These are phyloP conservation scores for Rugalucina vietnamica DNA, from an alignment of 2,888 invertebrate genomes.

Conservation along the genomic window DNA sequence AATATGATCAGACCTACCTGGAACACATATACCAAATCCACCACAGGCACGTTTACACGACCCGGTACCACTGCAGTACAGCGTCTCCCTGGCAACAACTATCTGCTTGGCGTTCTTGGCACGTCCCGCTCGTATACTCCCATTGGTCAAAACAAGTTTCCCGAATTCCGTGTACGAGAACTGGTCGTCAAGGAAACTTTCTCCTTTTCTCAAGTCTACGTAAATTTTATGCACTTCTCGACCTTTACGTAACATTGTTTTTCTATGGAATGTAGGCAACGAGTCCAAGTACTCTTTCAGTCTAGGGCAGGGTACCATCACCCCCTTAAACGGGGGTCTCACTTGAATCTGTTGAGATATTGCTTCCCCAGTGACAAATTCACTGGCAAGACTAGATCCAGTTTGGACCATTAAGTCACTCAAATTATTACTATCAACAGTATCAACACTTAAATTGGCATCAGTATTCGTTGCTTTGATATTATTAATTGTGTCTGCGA, in stretches of 20 bases:
- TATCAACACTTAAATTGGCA: too few species aligned
- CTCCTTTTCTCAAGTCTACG: conserved; percentile 76
- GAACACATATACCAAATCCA: conserved; percentile 75
- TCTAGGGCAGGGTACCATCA: conserved; percentile 75
- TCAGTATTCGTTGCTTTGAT: too few species aligned
- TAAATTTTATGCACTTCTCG: conserved; percentile 79
- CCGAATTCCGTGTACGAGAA: conserved; percentile 79
- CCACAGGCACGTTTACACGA: conserved; percentile 78
- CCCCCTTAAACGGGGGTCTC: conserved; percentile 72
- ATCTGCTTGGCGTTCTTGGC: conserved; percentile 79
- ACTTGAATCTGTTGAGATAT: conserved; percentile 26
- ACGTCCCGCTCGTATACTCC: conserved; percentile 76
- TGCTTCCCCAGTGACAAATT: too few species aligned
- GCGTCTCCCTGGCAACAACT: conserved; percentile 78
- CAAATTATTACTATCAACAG: too few species aligned
- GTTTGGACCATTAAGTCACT: too few species aligned
- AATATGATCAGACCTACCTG: conserved; percentile 61
- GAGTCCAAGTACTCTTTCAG: conserved; percentile 75
- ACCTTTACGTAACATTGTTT: conserved; percentile 78
- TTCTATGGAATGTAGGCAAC: conserved; percentile 74
- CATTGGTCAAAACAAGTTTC: conserved; percentile 76
- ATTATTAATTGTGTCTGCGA: too few species aligned
- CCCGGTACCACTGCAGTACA: conserved; percentile 78
- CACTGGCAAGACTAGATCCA: too few species aligned
- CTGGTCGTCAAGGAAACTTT: conserved; percentile 77